phyloP scores from a whole-genome alignment of 2,113 vertebrate species.

The Lota lota region DNA sequence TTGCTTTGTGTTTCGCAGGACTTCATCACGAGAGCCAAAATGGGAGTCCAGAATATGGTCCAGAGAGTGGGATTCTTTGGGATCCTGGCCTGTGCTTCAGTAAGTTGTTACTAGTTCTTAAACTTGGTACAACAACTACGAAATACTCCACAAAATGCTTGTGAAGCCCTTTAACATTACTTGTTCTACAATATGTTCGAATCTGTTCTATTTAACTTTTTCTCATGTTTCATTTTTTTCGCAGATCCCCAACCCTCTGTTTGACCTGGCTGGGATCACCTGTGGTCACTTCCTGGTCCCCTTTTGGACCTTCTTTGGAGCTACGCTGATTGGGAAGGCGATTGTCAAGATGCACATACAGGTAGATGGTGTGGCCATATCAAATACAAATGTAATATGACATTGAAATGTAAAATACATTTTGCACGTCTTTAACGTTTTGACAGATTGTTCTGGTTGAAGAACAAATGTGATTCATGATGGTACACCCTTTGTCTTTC shows the following conservation, averaged over 20 bases:
- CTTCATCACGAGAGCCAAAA: constrained; percentile 88
- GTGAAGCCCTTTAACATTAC: background rate
- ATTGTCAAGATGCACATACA: constrained; percentile 99
- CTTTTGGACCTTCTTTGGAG: constrained; percentile 99
- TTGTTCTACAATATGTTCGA: background rate
- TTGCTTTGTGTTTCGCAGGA: constrained; percentile 72
- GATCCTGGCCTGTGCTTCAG: constrained; percentile 95
- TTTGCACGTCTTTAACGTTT: no score
- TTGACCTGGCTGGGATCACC: constrained; percentile 97
- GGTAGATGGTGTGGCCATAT: constrained; percentile 64
- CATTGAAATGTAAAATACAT: no score
- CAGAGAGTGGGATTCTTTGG: constrained; percentile 98
- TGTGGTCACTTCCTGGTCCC: constrained; percentile 97
- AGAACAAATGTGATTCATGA: no score
- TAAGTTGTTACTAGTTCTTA: constrained; percentile 69
- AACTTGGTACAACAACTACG: no score
- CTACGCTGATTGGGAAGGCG: constrained; percentile 97
- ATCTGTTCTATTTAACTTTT: background rate
- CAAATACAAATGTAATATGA: no score
- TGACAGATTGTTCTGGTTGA: no score
- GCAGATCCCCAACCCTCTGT: constrained; percentile 97
- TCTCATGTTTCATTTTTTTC: constrained; percentile 17
- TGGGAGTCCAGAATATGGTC: constrained; percentile 94
- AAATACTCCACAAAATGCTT: no score
- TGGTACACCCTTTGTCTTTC: background rate